Evolutionary conservation across 1,140 invertebrate genomes (phyloP), one percentile per base, ranked within the genome.

Genomic region (Sycobia sp.): DNA sequence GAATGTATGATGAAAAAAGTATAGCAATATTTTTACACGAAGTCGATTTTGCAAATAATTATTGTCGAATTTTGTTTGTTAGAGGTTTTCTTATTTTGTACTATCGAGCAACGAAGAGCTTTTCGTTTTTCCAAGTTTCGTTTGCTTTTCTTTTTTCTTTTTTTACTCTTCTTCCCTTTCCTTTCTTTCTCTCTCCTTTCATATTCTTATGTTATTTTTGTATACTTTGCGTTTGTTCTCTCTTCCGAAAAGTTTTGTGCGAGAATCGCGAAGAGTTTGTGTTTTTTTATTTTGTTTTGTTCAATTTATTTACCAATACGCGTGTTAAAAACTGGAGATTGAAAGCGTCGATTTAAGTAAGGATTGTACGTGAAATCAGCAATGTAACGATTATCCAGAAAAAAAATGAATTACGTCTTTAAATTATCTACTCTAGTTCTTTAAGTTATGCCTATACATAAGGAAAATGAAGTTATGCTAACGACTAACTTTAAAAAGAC

Each of bases 401-500:
- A 75, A 61, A 73, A 75, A 61, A 73, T 67, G 67, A 69, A 70
- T 71, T 70, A 71, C 68, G 67, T 71, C 69, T 72, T 69, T 76
- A 71, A 76, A 67, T 73, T 76, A 72, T 72, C 69, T 74, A 71
- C 75, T 72, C 67, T 77, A 78, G 75, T 70, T 73, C 69, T 66
- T 69, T 79, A 79, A 77, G 70, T 76, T 76, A 75, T 69, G 73
- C 66, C 67, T 73, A 76, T 68, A 72, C 77, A 73, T 72, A 74
- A 72, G 62, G 68, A 75, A 72, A 73, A 74, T 70, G 65, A 75
- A 79, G 75, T 76, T 77, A 72, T 68, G 72, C 70, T 75, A 79
- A 76, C 62, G 67, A 78, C 73, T 79, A 80, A 80, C 76, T 78
- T 78, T 76, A 73, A 78, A 73, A 78, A 75, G 61, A 73, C 70